Percentiles rank a stretch among this genome's conserved stretches.
These are phyloP conservation scores for Sebastes cheni DNA, from an alignment of 2,797 vertebrate genomes.

Conservation along the genomic window DNA sequence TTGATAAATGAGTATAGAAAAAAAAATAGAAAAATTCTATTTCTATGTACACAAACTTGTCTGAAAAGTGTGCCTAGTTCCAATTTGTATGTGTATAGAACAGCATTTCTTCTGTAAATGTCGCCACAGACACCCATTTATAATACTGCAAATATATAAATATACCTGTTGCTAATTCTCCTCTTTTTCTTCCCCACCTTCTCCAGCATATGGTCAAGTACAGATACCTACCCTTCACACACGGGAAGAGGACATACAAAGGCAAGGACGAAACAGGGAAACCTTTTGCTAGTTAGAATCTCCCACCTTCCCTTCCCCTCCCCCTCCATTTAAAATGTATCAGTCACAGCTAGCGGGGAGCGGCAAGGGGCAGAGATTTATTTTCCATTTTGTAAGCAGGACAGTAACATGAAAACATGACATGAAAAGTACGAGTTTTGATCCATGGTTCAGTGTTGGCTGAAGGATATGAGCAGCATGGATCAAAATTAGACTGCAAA, in stretches of 20 bases:
- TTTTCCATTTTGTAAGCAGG: conserved; percentile 55
- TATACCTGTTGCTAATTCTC: conserved; percentile 13
- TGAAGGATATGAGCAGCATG: conserved; percentile 36
- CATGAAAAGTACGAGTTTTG: conserved; percentile 74
- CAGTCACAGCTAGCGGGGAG: conserved; percentile 57
- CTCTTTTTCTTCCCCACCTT: conserved; percentile 53
- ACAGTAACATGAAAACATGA: conserved; percentile 59
- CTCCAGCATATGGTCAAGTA: conserved; percentile 99
- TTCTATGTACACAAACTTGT: too few species aligned
- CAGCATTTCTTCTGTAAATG: too few species aligned
- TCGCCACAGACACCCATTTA: too few species aligned
- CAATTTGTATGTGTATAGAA: too few species aligned
- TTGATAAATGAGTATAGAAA: too few species aligned
- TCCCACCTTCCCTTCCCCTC: conserved; percentile 40
- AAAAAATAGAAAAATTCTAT: too few species aligned
- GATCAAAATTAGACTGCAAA: conserved; percentile 55
- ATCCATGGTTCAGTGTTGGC: conserved; percentile 85
- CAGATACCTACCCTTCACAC: conserved; percentile 99
- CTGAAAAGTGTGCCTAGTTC: too few species aligned
- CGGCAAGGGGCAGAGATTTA: conserved; percentile 52
- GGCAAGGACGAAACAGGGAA: conserved; percentile 97
- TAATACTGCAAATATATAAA: neutral
- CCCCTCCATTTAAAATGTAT: conserved; percentile 66
- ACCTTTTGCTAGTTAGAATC: conserved; percentile 95
- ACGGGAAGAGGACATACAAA: conserved; percentile 99